Evolutionary conservation across 2,888 invertebrate genomes (phyloP), one percentile per base, ranked within the genome.

Genomic region (Suillia variegata): DNA sequence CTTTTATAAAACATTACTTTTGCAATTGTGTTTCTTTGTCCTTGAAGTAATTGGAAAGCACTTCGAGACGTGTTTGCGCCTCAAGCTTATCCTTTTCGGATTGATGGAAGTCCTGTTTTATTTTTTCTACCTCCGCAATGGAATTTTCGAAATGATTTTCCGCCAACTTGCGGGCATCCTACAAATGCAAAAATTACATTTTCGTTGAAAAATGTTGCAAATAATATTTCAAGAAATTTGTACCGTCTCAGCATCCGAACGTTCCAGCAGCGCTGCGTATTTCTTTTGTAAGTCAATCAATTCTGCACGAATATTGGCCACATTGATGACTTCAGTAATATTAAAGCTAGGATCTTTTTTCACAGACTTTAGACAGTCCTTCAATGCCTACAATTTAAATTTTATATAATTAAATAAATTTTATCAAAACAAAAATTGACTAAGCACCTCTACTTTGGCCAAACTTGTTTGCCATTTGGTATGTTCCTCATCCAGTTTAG

Each of bases 21-120:
- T 94, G 88, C 51, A 95, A 84, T 80, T 94, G 91, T 13, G 89
- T 86, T 81, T 96, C 96, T 70, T 93, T 90, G 66, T 96, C 94
- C 74, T 94, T 93, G 83, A 96, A 96, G 80, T 95, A 96, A 75
- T 89, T 90, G 0, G 92, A 90, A 42, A 96, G 84, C 1, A 96
- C 94, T 75, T 93, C 92, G 1, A 96, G 85, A 70, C 92, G 88
- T 0, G 93, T 94, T 69, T 89, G 86, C 0, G 93, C 90, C 77
- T 95, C 94, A 0, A 87, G 74, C 71, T 88, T 89, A 59, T 89
- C 89, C 65, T 87, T 87, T 71, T 91, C 89, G 1, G 89, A 88
- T 66, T 86, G 81, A 71, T 86, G 85, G 69, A 85, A 87, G 67
- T 87, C 86, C 61, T 84, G 84, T 62, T 85, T 85, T 15, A 89